Evolutionary conservation across 92 coral and sea anemone genomes (phyloP).

Genomic region (Zoanthus sociatus): DNA sequence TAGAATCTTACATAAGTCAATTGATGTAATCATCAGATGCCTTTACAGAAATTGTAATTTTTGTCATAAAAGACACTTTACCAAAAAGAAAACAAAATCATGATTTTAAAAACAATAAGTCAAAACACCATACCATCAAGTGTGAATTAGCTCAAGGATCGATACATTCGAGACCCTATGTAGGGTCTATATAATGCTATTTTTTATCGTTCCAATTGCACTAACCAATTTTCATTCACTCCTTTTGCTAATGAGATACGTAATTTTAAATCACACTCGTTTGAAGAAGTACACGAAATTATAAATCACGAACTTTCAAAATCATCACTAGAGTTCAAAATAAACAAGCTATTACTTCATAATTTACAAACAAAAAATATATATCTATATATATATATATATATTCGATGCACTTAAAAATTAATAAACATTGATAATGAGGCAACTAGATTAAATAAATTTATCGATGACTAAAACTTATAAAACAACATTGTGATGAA

Average conservation of each 20-base stretch:
- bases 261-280: neutral
- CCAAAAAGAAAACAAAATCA: conserved; percentile 7
- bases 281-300: conserved; percentile 3
- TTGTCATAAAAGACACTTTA: neutral
- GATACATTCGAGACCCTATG: neutral
- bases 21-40: no score
- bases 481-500: neutral
- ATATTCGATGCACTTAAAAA: neutral
- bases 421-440: neutral
- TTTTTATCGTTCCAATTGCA: neutral
- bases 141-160: conserved; percentile 16
- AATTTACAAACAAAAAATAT: neutral
- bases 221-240: conserved; percentile 8
- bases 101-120: neutral
- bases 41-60: no score
- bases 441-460: neutral
- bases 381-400: no score
- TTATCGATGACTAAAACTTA: neutral
- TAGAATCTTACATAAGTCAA: no score
- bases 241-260: neutral
- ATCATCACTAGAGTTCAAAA: neutral
- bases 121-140: neutral
- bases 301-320: neutral
- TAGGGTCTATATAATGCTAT: no score
- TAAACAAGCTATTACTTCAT: neutral